A percentile compares a stretch with the other conserved stretches of the same genome.
Evolutionary conservation across 2,113 vertebrate species (phyloP).

Genomic region (Poeciliopsis occidentalis): DNA sequence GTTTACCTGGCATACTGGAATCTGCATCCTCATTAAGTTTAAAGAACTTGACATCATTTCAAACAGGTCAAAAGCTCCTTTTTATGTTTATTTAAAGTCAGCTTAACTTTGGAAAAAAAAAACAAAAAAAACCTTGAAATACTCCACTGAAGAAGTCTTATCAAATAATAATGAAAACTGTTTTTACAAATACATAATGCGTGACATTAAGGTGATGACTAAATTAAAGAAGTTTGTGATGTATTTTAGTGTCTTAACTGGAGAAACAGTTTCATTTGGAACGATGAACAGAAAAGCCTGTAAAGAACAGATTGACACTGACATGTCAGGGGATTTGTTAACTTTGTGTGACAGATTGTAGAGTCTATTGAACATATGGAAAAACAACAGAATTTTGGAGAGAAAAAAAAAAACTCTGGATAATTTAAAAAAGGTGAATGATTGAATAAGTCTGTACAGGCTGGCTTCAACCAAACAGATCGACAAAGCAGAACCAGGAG

Average conservation of each 20-base stretch:
- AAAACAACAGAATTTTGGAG: too few species aligned
- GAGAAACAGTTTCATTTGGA: not conserved
- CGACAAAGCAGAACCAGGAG: not conserved
- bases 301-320: not conserved
- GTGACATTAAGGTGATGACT: not conserved
- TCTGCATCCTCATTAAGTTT: not conserved
- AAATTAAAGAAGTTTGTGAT: not conserved
- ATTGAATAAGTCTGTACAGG: not conserved
- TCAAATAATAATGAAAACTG: not conserved
- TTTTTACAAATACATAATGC: not conserved
- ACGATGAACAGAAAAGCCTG: not conserved
- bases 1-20: not conserved
- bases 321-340: constrained; percentile 5
- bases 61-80: not conserved
- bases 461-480: not conserved
- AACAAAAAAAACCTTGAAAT: not conserved
- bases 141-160: not conserved
- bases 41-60: not conserved
- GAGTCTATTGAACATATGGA: not conserved
- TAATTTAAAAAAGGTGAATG: not conserved
- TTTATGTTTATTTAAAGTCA: not conserved
- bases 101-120: not conserved
- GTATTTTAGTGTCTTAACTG: not conserved
- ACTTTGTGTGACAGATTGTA: constrained; percentile 3
- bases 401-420: not conserved